phyloP scores from a whole-genome alignment of 2,797 vertebrate species.

The Pelodytes ibericus region DNA sequence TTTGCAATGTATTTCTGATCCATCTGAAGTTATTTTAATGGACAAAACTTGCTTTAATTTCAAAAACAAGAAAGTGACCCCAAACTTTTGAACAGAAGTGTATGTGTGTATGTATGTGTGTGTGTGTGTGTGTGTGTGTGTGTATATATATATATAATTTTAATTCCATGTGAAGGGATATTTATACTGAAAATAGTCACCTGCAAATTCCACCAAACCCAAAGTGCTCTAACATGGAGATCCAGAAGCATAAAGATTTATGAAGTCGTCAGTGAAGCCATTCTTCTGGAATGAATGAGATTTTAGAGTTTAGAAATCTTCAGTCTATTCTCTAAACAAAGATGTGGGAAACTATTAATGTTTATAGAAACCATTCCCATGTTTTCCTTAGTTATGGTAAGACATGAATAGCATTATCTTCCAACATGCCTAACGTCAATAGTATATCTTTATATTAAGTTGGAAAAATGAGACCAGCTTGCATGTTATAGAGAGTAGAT shows the following conservation, averaged over 20 bases:
- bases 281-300: conserved; percentile 76
- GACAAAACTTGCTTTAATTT: too few relatives aligned
- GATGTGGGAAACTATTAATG: conserved; percentile 85
- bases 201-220: conserved; percentile 54
- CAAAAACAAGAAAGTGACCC: too few relatives aligned
- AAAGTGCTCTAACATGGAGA: conserved; percentile 56
- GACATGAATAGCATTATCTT: conserved; percentile 69
- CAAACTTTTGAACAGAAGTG: too few relatives aligned
- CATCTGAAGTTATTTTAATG: too few relatives aligned
- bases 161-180: conserved; percentile 25
- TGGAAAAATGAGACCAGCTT: not conserved
- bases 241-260: conserved; percentile 71
- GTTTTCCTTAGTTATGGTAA: conserved; percentile 64
- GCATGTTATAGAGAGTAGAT: not conserved
- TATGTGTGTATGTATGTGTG: too few relatives aligned
- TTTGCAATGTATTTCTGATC: too few relatives aligned
- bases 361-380: conserved; percentile 79
- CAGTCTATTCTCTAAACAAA: conserved; percentile 80
- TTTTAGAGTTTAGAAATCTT: conserved; percentile 81
- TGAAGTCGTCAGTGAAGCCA: conserved; percentile 70
- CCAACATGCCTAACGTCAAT: conserved; percentile 55
- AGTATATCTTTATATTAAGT: conserved; percentile 3
- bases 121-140: too few relatives aligned
- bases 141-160: conserved; percentile 3
- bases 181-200: conserved; percentile 52